Evolutionary conservation across 2,113 vertebrate species (phyloP).

Genomic region (Sorex araneus): DNA sequence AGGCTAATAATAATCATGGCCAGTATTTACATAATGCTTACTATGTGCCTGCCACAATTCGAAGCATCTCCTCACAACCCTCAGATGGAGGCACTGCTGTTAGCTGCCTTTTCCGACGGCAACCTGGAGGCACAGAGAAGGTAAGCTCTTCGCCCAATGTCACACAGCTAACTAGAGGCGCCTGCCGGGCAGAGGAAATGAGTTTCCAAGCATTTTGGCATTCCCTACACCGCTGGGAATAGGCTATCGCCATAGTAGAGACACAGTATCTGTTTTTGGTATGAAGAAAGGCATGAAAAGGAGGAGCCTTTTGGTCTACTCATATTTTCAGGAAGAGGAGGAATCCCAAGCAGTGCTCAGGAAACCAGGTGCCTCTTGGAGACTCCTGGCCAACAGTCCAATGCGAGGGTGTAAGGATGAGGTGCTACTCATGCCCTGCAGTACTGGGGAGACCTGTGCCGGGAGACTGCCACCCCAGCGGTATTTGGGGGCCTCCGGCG

Average conservation of each 20-base stretch:
- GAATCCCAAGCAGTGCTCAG: no score
- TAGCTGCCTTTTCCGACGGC: slow-evolving; percentile 12
- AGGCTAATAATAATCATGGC: slow-evolving; percentile 21
- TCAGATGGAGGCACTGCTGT: background rate
- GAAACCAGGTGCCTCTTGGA: no score
- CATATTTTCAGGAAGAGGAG: no score
- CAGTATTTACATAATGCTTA: slow-evolving; percentile 49
- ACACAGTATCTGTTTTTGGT: background rate
- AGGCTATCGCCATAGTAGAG: background rate
- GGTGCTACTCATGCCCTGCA: no score
- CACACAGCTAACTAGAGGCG: slow-evolving; percentile 46
- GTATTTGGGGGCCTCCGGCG: no score
- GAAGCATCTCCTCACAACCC: slow-evolving; percentile 6
- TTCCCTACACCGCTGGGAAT: background rate
- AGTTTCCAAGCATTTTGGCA: background rate
- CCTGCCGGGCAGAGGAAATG: background rate
- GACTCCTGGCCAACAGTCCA: no score
- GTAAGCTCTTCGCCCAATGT: slow-evolving; percentile 7
- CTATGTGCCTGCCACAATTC: background rate
- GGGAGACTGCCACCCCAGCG: no score
- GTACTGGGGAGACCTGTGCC: no score
- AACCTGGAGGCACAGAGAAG: slow-evolving; percentile 51
- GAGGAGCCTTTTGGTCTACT: background rate
- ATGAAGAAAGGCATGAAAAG: background rate
- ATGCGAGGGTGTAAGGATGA: no score